Conservation (phyloP, 2,797 vertebrate species). For the Rhabdomys pumilio region DNA sequence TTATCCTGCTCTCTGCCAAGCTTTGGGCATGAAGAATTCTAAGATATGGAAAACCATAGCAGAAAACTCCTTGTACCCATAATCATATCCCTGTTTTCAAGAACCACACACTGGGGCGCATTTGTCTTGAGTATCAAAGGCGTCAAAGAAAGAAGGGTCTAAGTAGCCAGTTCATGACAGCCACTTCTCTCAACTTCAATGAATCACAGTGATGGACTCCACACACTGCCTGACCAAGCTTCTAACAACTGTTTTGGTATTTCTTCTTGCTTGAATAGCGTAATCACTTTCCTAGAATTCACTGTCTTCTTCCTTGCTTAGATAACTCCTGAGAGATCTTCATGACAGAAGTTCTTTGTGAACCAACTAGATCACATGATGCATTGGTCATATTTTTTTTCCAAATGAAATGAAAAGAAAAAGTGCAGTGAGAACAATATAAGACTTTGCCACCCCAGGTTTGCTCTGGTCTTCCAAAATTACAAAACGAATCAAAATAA, state of each 20-base stretch:
- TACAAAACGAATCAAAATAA: constrained; percentile 75
- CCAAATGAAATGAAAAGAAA: constrained; percentile 64
- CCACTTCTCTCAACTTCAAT: background rate
- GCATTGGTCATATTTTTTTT: constrained; percentile 56
- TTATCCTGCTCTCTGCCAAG: constrained; percentile 55
- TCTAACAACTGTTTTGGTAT: constrained; percentile 47
- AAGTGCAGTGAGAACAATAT: background rate
- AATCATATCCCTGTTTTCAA: background rate
- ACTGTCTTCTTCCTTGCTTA: constrained; percentile 62
- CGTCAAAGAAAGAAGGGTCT: background rate
- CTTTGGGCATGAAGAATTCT: constrained; percentile 45
- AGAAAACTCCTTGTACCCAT: constrained; percentile 12
- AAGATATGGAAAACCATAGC: constrained; percentile 64
- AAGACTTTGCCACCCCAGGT: constrained; percentile 14
- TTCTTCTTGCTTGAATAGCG: constrained; percentile 31
- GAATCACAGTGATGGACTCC: background rate
- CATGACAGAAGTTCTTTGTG: constrained; percentile 48
- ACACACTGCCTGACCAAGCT: background rate
- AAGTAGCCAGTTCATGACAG: background rate
- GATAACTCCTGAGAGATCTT: constrained; percentile 61
- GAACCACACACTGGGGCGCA: background rate
- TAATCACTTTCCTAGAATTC: constrained; percentile 54
- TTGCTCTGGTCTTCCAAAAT: constrained; percentile 73
- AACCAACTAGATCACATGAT: constrained; percentile 50
- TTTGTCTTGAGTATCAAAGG: constrained; percentile 34